Evolutionary conservation across 2,888 invertebrate species (phyloP), one percentile per base, ranked within the genome.

Genomic region (Scotopteryx bipunctaria): DNA sequence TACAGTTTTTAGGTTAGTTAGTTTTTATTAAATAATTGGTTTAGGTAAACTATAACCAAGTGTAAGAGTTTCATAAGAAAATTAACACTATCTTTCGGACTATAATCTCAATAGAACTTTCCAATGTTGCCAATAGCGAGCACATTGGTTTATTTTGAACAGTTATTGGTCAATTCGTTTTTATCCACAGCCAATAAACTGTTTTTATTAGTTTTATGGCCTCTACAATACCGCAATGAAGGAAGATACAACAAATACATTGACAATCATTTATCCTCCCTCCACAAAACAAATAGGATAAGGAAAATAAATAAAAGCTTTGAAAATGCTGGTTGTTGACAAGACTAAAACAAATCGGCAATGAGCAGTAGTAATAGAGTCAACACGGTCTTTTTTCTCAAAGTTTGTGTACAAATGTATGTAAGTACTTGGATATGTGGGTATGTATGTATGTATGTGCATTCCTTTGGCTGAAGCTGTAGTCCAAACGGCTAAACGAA

Each of bases 91-190:
- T 4, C 40, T 27, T 15, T 14, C 13, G 14, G 31, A 19, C 27
- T 37, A 38, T 33, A 48, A 19, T 38, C 13, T 41, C 29, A 47
- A 56, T 54, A 40, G 37, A 51, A 59, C 46, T 57, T 59, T 53
- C 51, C 35, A 59, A 42, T 42, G 13, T 50, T 44, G 41, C 41
- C 40, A 48, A 32, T 44, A 41, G 31, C 31, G 23, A 40, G 29
- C 40, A 21, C 41, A 49, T 37, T 42, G 47, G 21, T 40, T 45
- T 41, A 40, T 45, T 51, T 35, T 38, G 15, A 38, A 49, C 35
- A 35, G 54, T 52, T 55, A 50, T 51, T 60, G 53, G 40, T 38
- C 37, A 51, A 51, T 54, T 44, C 14, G 17, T 50, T 47, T 48
- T 51, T 45, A 37, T 41, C 21, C 43, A 27, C 27, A 32, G 11